Conservation (phyloP, 2,888 invertebrate species). For the Helobdella robusta region DNA sequence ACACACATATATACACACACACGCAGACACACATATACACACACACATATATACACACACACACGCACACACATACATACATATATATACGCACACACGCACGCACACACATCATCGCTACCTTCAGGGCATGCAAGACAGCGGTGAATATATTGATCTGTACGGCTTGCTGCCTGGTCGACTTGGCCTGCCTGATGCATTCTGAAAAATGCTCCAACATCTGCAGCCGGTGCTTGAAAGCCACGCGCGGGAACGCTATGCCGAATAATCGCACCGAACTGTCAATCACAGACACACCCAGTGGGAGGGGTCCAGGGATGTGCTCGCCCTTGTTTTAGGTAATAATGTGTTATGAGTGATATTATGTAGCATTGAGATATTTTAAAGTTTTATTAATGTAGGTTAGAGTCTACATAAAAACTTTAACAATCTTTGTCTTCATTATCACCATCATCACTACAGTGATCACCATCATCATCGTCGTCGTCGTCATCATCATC, state of each 20-base stretch:
- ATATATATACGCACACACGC: too few relatives aligned
- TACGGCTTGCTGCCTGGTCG: conserved; percentile 78
- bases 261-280: conserved; percentile 85
- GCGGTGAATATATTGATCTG: conserved; percentile 94
- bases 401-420: not conserved
- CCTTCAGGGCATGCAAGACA: conserved; percentile 71
- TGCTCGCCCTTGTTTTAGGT: conserved; percentile 29
- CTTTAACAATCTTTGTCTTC: not conserved
- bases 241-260: conserved; percentile 82
- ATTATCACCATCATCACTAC: not conserved
- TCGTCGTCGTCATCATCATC: not conserved
- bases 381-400: not conserved
- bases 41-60: too few relatives aligned
- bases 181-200: conserved; percentile 80
- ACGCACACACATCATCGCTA: conserved; percentile 34
- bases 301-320: conserved; percentile 58
- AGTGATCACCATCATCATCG: too few relatives aligned
- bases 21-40: too few relatives aligned
- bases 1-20: too few relatives aligned
- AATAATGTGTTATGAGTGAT: not conserved
- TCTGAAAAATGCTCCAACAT: conserved; percentile 94
- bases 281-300: conserved; percentile 92
- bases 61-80: too few relatives aligned
- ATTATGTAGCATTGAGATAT: not conserved
- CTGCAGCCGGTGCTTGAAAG: conserved; percentile 83